Evolutionary conservation across 2,888 invertebrate species (phyloP).

Genomic region (Leptothorax acervorum): DNA sequence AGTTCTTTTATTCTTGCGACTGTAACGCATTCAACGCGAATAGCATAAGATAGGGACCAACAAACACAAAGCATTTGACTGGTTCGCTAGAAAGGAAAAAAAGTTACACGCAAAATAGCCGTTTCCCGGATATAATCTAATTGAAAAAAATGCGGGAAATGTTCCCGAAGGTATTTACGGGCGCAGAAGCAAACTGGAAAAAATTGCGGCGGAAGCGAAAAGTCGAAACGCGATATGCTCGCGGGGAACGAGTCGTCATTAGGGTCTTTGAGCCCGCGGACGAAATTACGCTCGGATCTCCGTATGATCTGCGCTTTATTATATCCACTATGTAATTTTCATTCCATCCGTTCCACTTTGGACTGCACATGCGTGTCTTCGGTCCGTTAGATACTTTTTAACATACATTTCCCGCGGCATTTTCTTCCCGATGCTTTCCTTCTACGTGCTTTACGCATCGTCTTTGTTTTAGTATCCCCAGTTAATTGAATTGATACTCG

Average conservation of each 20-base stretch:
- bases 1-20: slow-evolving; percentile 4
- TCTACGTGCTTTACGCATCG: slow-evolving; percentile 49
- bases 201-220: slow-evolving; percentile 63
- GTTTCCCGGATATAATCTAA: slow-evolving; percentile 42
- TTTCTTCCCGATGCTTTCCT: slow-evolving; percentile 27
- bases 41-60: neutral
- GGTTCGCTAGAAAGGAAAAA: neutral
- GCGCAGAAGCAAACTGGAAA: neutral
- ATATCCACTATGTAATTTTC: slow-evolving; percentile 76
- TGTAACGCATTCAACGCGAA: slow-evolving; percentile 5
- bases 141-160: slow-evolving; percentile 45
- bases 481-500: slow-evolving; percentile 19
- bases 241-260: slow-evolving; percentile 65
- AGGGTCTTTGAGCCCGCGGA: slow-evolving; percentile 70
- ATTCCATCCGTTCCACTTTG: slow-evolving; percentile 72
- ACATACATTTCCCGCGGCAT: slow-evolving; percentile 23
- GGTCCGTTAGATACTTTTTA: slow-evolving; percentile 61
- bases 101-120: slow-evolving; percentile 32
- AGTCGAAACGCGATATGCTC: slow-evolving; percentile 63
- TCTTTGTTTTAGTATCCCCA: slow-evolving; percentile 20
- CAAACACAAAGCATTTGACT: slow-evolving; percentile 3
- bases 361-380: slow-evolving; percentile 66
- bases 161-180: slow-evolving; percentile 30
- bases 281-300: slow-evolving; percentile 72
- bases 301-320: slow-evolving; percentile 74